Evolutionary conservation across 2,888 invertebrate genomes (phyloP), one percentile per base, ranked within the genome.

Genomic region (Nyleta sp.): DNA sequence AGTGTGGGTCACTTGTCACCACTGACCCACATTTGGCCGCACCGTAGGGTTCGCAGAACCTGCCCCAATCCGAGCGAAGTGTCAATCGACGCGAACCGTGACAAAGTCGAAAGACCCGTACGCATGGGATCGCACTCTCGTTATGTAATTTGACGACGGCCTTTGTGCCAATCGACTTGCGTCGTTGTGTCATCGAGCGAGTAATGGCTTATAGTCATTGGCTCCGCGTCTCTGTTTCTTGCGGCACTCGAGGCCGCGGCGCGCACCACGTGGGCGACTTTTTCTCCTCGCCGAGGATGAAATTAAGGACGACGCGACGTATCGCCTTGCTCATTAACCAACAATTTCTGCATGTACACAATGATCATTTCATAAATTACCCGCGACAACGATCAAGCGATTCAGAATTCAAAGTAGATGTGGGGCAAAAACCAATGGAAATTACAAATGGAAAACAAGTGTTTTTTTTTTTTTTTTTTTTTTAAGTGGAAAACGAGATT

Each of bases 271-370:
- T 74, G 59, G 74, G 74, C 74, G 74, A 52, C 73, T 73, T 64
- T 64, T 64, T 70, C 59, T 55, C 28, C 50, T 62, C 57, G 31
- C 44, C 60, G 74, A 60, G 65, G 67, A 74, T 74, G 53, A 74
- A 67, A 74, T 74, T 74, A 74, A 74, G 74, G 60, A 67, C 73
- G 73, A 67, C 71, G 60, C 53, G 71, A 31, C 48, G 60, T 35
- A 71, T 74, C 67, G 73, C 65, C 59, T 74, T 44, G 65, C 38
- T 55, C 62, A 64, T 72, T 62, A 72, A 72, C 46, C 48, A 33
- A 65, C 57, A 17, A 50, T 57, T 73, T 65, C 53, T 74, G 52
- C 52, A 28, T 38, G 38, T 44, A 35, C 18, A 52, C 52, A 65
- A 57, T 35, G 24, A 67, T 28, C 11, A 52, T 74, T 67, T 59